Conservation (phyloP, 2,888 invertebrate species). For the Platycheirus albimanus region DNA sequence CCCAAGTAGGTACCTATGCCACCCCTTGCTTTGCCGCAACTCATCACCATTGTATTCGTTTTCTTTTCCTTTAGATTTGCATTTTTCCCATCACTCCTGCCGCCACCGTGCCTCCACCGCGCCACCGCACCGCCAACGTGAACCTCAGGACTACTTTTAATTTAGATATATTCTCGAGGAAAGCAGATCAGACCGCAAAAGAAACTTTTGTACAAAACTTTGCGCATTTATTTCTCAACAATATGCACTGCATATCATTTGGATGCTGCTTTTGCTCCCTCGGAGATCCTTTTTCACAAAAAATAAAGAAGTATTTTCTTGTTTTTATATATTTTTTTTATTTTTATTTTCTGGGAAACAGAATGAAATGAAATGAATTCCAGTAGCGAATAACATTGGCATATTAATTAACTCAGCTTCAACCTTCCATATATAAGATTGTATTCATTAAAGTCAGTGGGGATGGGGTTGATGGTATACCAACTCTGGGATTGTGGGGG, state of each 20-base stretch:
- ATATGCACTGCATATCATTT: constrained; percentile 74
- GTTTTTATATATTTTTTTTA: constrained; percentile 38
- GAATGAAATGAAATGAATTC: constrained; percentile 62
- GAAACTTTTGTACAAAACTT: constrained; percentile 73
- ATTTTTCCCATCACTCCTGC: constrained; percentile 61
- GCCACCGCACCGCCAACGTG: too few relatives aligned
- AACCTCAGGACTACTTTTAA: constrained; percentile 74
- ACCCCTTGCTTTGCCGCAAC: constrained; percentile 16
- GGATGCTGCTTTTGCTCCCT: constrained; percentile 66
- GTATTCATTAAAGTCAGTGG: constrained; percentile 60
- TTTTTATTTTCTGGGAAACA: constrained; percentile 26
- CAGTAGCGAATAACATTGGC: constrained; percentile 67
- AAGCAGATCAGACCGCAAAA: constrained; percentile 74
- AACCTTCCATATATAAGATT: constrained; percentile 52
- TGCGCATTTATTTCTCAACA: constrained; percentile 74
- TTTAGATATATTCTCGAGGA: constrained; percentile 74
- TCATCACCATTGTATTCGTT: constrained; percentile 65
- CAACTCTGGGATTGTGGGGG: constrained; percentile 28
- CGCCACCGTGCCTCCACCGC: neutral
- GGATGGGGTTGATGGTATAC: constrained; percentile 13
- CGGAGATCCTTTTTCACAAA: constrained; percentile 46
- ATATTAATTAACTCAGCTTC: constrained; percentile 71
- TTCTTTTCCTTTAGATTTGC: constrained; percentile 67
- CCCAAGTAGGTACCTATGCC: neutral
- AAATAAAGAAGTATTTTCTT: too few relatives aligned